Evolutionary conservation across 1,140 invertebrate genomes (phyloP), one percentile per base, ranked within the genome.

Genomic region (Penaeus japonicus): DNA sequence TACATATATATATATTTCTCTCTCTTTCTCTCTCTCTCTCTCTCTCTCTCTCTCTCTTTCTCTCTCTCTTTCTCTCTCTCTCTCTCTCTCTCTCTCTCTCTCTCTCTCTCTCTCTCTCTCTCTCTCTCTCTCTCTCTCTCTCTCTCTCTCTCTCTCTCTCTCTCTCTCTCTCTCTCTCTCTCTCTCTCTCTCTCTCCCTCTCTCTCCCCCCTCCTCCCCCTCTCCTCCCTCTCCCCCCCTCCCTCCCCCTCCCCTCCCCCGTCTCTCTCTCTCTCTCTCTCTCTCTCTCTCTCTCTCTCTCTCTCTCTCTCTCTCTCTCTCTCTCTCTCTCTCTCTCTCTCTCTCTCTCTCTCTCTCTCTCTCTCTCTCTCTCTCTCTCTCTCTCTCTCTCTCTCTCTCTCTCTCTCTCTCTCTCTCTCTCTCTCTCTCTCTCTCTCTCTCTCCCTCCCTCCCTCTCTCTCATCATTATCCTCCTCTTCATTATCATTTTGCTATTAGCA

Each of bases 211-310:
- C 35, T 55, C 79, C 18, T 22, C 55, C 53, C 30, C 53, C 30
- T 24, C 5, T 22, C 30, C 47, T 57, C 22, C 30, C 79, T 30
- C 30, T 62, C 80, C 27, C 53, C 57, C 54, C 24, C 30, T 82
- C 55, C 20, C 54, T 82, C 55, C 20, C 54, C 57, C 80, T 59
- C 54, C 57, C 80, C 27, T 24, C 27, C 80, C 27, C 54, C 57
- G 53, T 59, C 54, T 82, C 53, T 59, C 54, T 82, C 80, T 27
- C 54, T 82, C 80, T 82, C 27, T 82, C 80, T 59, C 22, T 82
- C 53, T 59, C 54, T 82, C 80, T 27, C 54, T 57, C 53, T 22
- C 75, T 12, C 27, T 2, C 27, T 15, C 22, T 10, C 12, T 15
- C 27, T n/a, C 35, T 27, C 22, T 5, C 4, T 5, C 4, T 5